phyloP scores from a whole-genome alignment of 2,888 invertebrate species.

The Pardosa pseudoannulata region DNA sequence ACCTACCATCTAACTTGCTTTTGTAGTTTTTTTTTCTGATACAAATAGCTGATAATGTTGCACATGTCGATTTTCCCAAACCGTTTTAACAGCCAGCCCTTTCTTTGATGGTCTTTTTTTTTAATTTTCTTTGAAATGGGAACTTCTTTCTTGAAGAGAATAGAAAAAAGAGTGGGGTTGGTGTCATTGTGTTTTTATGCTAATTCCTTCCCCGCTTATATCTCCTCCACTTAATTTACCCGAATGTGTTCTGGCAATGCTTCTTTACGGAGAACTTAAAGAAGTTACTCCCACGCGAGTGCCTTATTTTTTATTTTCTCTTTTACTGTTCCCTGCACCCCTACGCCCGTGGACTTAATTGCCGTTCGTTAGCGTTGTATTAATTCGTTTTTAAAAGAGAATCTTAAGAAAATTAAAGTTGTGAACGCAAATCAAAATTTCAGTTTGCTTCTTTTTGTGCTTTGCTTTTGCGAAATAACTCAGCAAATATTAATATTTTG shows the following conservation, averaged over 20 bases:
- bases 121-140: conserved; percentile 3
- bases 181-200: conserved; percentile 13
- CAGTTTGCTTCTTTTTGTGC: too few species aligned
- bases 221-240: not conserved
- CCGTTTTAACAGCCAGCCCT: not conserved
- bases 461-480: too few species aligned
- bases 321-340: not conserved
- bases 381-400: too few species aligned
- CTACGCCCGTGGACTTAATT: not conserved
- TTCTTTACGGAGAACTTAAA: too few species aligned
- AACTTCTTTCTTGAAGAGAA: not conserved
- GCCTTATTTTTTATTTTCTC: too few species aligned
- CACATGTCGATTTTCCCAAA: conserved; percentile 55
- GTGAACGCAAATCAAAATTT: too few species aligned
- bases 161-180: not conserved
- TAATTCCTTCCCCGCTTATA: not conserved
- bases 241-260: not conserved
- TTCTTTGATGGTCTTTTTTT: not conserved
- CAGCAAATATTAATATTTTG: too few species aligned
- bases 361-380: too few species aligned
- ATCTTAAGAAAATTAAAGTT: too few species aligned
- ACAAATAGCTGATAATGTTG: conserved; percentile 36
- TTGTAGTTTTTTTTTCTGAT: conserved; percentile 20
- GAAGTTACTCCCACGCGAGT: too few species aligned
- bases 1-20: too few species aligned